Conservation (phyloP, 2,113 vertebrate genomes). For the Thunnus maccoyii region DNA sequence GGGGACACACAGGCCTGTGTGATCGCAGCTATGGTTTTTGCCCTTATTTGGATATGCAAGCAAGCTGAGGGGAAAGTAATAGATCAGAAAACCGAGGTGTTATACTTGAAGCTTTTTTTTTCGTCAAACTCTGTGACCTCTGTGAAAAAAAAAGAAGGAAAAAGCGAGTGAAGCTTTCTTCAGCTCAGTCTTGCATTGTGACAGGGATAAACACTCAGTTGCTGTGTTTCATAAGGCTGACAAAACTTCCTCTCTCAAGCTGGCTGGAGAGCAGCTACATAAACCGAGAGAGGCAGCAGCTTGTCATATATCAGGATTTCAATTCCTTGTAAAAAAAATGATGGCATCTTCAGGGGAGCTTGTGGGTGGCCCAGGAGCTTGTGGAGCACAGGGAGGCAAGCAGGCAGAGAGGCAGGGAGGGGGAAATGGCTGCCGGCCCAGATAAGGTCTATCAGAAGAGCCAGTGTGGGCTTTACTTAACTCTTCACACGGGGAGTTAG, state of each 20-base stretch:
- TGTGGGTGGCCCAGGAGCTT: not conserved
- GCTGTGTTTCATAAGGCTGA: constrained; percentile 62
- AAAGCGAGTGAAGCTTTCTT: not conserved
- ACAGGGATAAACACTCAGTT: constrained; percentile 5
- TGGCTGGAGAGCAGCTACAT: constrained; percentile 36
- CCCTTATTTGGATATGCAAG: constrained; percentile 84
- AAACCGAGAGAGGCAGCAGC: constrained; percentile 53
- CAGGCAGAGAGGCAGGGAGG: constrained; percentile 61
- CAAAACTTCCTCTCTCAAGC: constrained; percentile 72
- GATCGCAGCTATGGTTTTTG: constrained; percentile 63
- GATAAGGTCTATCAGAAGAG: constrained; percentile 85
- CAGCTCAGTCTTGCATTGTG: not conserved
- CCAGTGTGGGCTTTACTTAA: constrained; percentile 43
- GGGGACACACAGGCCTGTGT: constrained; percentile 38
- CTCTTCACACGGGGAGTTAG: constrained; percentile 20
- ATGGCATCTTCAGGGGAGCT: not conserved
- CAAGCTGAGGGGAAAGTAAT: constrained; percentile 17
- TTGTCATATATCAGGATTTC: constrained; percentile 37
- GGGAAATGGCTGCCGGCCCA: constrained; percentile 80
- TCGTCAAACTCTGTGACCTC: not conserved
- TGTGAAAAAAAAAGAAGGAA: not conserved
- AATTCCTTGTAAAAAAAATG: constrained; percentile 44
- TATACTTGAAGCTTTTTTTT: not conserved
- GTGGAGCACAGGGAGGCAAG: not conserved
- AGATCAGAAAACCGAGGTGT: constrained; percentile 10